A percentile compares a stretch with the other conserved stretches of the same genome.
phyloP scores from a whole-genome alignment of 2,113 vertebrate genomes.

The Mobula birostris region DNA sequence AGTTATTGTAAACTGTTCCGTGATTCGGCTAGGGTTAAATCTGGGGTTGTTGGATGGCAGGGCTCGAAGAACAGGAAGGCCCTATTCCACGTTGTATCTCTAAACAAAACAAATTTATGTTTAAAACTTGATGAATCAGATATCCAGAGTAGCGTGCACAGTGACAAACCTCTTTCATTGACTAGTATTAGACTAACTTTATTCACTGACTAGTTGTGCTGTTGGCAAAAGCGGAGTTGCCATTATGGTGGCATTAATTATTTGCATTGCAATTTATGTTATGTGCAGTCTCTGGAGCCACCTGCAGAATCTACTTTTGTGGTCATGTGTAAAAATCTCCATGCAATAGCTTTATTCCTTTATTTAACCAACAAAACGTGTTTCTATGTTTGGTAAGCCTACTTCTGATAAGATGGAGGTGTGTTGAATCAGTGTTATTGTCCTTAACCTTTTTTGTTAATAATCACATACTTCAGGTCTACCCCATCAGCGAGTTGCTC shows the following conservation, averaged over 20 bases:
- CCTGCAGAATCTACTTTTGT: not conserved
- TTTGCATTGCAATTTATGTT: not conserved
- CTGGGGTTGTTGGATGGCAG: too few species aligned
- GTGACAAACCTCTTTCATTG: not conserved
- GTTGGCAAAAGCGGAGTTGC: not conserved
- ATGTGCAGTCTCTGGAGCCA: not conserved
- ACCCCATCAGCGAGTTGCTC: too few species aligned
- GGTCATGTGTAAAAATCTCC: not conserved
- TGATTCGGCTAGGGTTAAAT: too few species aligned
- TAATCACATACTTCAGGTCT: too few species aligned
- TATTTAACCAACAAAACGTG: not conserved
- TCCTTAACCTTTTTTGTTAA: too few species aligned
- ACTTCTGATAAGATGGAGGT: too few species aligned
- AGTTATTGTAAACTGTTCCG: too few species aligned
- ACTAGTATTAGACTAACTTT: not conserved
- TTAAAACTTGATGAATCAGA: not conserved
- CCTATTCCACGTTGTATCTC: too few species aligned
- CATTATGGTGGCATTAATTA: not conserved
- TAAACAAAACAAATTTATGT: not conserved
- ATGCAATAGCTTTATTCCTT: not conserved
- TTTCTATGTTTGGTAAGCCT: not conserved
- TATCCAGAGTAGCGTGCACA: not conserved
- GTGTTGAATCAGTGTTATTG: too few species aligned
- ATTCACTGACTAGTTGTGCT: not conserved
- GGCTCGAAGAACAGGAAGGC: too few species aligned